phyloP scores from a whole-genome alignment of 2,888 invertebrate genomes.

The Nasonia oneida region DNA sequence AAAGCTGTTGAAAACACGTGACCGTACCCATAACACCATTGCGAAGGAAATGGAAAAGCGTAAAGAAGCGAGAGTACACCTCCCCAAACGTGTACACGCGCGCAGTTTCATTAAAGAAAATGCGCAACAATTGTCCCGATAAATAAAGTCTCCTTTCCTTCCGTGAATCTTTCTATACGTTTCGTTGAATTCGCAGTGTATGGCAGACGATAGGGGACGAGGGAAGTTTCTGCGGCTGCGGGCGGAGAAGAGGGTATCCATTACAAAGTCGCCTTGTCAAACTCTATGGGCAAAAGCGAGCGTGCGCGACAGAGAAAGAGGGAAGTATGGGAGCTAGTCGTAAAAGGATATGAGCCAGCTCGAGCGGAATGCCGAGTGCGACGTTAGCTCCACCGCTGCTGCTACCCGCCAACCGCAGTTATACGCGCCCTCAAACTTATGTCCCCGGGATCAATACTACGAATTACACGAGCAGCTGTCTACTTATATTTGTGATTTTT shows the following conservation, averaged over 20 bases:
- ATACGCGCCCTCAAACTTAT: conserved; percentile 24
- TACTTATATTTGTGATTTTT: conserved; percentile 5
- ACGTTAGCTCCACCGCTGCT: not conserved
- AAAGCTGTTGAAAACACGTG: not conserved
- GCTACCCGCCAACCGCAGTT: not conserved
- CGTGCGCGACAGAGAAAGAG: conserved; percentile 35
- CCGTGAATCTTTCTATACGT: not conserved
- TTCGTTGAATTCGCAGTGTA: not conserved
- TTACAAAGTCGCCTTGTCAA: conserved; percentile 70
- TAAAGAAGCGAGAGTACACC: not conserved
- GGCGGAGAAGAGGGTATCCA: conserved; percentile 64
- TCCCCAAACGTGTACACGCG: too few relatives aligned
- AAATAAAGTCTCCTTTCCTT: not conserved
- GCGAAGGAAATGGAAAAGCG: not conserved
- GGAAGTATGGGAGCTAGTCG: conserved; percentile 57
- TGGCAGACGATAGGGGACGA: not conserved
- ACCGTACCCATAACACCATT: not conserved
- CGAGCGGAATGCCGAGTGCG: conserved; percentile 70
- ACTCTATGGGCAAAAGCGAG: conserved; percentile 58
- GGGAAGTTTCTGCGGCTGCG: conserved; percentile 31
- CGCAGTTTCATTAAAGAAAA: conserved; percentile 5
- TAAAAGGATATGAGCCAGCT: conserved; percentile 71
- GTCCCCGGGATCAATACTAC: conserved; percentile 33
- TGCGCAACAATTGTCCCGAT: conserved; percentile 1
- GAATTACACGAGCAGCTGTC: conserved; percentile 34